Evolutionary conservation across 2,797 vertebrate species (phyloP).

Genomic region (Siniperca undulata): DNA sequence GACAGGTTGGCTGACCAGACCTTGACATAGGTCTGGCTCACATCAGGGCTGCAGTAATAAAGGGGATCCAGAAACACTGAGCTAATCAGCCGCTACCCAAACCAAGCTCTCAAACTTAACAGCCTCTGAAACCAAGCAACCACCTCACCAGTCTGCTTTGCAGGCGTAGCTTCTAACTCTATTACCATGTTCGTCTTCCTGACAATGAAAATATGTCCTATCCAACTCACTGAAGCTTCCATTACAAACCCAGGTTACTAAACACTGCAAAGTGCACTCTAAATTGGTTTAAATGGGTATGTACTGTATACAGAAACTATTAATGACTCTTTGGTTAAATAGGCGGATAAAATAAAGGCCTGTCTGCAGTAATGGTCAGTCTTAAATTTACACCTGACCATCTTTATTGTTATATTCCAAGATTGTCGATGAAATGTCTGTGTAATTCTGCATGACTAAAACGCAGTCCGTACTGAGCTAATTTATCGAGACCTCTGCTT

Average conservation of each 20-base stretch:
- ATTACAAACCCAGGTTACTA: constrained; percentile 14
- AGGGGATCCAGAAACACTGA: constrained; percentile 69
- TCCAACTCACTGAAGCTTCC: constrained; percentile 18
- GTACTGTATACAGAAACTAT: constrained; percentile 22
- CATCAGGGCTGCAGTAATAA: constrained; percentile 68
- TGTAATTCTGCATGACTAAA: constrained; percentile 40
- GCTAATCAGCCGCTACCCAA: constrained; percentile 72
- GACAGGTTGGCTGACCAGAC: constrained; percentile 81
- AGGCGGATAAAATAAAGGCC: constrained; percentile 34
- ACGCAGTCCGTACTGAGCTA: not conserved
- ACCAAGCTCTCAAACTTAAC: constrained; percentile 72
- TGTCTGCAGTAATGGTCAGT: constrained; percentile 2
- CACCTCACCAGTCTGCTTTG: constrained; percentile 47
- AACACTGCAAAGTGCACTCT: not conserved
- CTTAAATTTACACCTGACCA: constrained; percentile 32
- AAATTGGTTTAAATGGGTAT: constrained; percentile 27
- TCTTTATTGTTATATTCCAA: constrained; percentile 19
- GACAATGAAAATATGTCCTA: constrained; percentile 33
- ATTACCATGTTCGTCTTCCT: constrained; percentile 26
- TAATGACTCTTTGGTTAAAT: constrained; percentile 42
- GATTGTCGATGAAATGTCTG: constrained; percentile 19
- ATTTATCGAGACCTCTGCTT: constrained; percentile 20
- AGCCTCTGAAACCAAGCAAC: constrained; percentile 71
- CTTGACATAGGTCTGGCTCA: constrained; percentile 81
- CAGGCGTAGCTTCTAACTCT: constrained; percentile 38